Percentiles rank a stretch among this genome's conserved stretches.
These are phyloP conservation scores for Ormyrus rosae DNA, from an alignment of 2,888 invertebrate genomes.

Conservation along the genomic window DNA sequence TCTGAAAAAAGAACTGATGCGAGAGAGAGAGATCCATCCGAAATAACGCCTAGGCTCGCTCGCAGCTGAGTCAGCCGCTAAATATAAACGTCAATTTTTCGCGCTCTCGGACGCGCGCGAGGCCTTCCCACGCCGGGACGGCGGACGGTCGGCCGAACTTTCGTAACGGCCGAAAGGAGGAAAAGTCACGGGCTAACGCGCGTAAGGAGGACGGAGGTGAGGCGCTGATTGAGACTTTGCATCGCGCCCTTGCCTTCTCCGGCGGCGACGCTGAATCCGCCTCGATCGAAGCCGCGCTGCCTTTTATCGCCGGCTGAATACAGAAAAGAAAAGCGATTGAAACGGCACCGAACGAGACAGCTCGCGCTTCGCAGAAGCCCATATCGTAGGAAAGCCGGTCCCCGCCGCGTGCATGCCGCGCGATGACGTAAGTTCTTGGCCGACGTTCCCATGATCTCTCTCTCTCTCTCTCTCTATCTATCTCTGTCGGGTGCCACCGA, in stretches of 20 bases:
- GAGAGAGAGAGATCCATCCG: slow-evolving; percentile 30
- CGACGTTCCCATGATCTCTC: neutral
- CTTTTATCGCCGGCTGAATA: no score
- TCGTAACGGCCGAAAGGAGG: neutral
- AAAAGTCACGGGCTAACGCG: slow-evolving; percentile 2
- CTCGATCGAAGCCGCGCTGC: no score
- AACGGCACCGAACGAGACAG: no score
- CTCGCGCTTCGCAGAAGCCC: neutral
- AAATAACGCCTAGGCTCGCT: slow-evolving; percentile 50
- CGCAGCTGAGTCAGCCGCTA: slow-evolving; percentile 63
- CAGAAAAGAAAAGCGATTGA: no score
- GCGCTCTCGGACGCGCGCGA: slow-evolving; percentile 28
- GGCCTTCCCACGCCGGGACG: slow-evolving; percentile 33
- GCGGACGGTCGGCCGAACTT: no score
- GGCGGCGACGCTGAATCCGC: no score
- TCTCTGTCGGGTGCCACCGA: neutral
- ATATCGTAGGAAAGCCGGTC: neutral
- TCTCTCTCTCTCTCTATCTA: neutral
- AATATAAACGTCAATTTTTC: slow-evolving; percentile 64
- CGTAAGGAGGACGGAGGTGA: slow-evolving; percentile 24
- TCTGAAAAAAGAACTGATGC: no score
- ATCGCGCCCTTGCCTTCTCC: no score
- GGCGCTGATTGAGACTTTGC: neutral
- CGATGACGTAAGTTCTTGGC: slow-evolving; percentile 32
- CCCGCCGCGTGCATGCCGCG: neutral